Evolutionary conservation across 2,888 invertebrate genomes (phyloP).

Genomic region (Spicauda simplicius): DNA sequence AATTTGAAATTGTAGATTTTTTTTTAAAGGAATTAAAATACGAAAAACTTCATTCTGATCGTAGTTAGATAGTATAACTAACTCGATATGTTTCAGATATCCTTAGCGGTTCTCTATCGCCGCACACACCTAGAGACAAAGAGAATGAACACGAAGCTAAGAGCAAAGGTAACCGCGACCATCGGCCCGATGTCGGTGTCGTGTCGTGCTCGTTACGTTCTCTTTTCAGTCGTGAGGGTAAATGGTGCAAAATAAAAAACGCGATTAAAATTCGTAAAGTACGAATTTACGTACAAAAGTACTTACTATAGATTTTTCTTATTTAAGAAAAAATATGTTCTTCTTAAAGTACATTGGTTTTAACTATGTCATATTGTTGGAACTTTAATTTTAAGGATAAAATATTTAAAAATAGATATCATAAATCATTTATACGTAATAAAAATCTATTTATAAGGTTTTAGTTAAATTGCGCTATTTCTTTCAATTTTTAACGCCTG

Average conservation of each 20-base stretch:
- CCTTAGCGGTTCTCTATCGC: constrained; percentile 89
- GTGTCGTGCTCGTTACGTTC: constrained; percentile 60
- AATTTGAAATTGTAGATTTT: too few relatives aligned
- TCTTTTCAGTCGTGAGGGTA: constrained; percentile 48
- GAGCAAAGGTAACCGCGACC: constrained; percentile 87
- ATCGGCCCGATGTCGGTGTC: constrained; percentile 53
- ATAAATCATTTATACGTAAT: too few relatives aligned
- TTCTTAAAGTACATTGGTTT: not conserved
- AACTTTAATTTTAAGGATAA: too few relatives aligned
- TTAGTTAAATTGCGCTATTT: constrained; percentile 14
- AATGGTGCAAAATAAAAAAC: constrained; percentile 6
- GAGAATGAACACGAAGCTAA: constrained; percentile 91
- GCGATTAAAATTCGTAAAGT: not conserved
- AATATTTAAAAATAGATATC: too few relatives aligned
- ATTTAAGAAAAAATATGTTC: not conserved
- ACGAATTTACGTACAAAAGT: too few relatives aligned
- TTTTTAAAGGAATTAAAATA: too few relatives aligned
- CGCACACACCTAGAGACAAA: constrained; percentile 86
- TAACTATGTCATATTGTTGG: too few relatives aligned
- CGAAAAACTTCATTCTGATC: not conserved
- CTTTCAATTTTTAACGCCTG: constrained; percentile 34
- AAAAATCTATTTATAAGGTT: not conserved
- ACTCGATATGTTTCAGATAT: constrained; percentile 87
- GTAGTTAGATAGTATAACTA: constrained; percentile 41
- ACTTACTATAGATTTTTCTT: too few relatives aligned